Evolutionary conservation across 2,888 invertebrate species (phyloP), one percentile per base, ranked within the genome.

Genomic region (Phengaris alcon): DNA sequence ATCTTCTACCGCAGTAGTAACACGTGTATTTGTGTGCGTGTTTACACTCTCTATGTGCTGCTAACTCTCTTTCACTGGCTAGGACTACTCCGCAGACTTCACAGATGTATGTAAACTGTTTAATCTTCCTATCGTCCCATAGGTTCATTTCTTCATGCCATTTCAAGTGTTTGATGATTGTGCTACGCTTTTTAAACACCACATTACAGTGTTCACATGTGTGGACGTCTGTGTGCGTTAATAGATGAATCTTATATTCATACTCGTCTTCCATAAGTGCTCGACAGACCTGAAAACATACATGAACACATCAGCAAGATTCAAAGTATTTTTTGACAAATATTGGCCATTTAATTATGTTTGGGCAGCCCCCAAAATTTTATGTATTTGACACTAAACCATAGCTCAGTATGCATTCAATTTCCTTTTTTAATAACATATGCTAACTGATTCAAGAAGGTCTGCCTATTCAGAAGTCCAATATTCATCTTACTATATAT

Each of bases 1-100:
- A 93, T 86, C 87, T 87, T 4, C 85, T 81, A 0, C 93, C 93
- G 75, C 93, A 93, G 78, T 90, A 93, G 77, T 82, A 90, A 74
- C 93, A 93, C 0, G 91, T 90, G 76, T 83, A 89, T 48, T 87
- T 87, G 79, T 89, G 88, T 9, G 83, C 82, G 75, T 92, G 91
- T 10, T 86, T 87, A 44, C 81, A 81, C 13, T 86, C 84, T 3
- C 84, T 81, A 74, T 93, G 93, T 0, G 84, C 83, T 0, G 81
- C 80, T 8, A 90, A 81, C 2, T 82, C 80, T 0, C 81, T 80
- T 46, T 85, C 88, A 48, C 84, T 80, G 8, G 80, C 81, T 0
- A 89, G 76, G 1, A 91, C 82, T 35, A 84, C 77, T 0, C 92
- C 92, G 57, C 92, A 93, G 0, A 86, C 75, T 74, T 90, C 90